Evolutionary conservation across 2,888 invertebrate genomes (phyloP), one percentile per base, ranked within the genome.

Genomic region (Heliconius hortense): DNA sequence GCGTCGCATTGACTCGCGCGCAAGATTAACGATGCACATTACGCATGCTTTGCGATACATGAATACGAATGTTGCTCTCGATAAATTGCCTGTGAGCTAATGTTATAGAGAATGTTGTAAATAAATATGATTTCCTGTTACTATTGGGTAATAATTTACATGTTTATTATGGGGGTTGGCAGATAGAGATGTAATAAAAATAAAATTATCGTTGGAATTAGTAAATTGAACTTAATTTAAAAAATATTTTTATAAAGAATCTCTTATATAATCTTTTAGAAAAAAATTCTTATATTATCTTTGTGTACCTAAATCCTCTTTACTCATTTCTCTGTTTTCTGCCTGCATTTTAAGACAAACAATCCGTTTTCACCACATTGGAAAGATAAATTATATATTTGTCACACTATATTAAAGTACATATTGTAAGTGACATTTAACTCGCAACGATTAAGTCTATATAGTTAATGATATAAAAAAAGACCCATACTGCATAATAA

Each of bases 21-120:
- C 18, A 75, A 67, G 77, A 86, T 84, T 85, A 86, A 87, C 83
- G 84, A 82, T 24, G 60, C 73, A 67, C 77, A 77, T 73, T 71
- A 67, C 67, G 59, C 43, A 76, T 74, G 75, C 70, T 71, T 83
- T 82, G 79, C 81, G 81, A 82, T 76, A 78, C 79, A 74, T 78
- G 82, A 81, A 83, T 84, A 82, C 83, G 82, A 82, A 82, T 82
- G 79, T 78, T 80, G 80, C 74, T 75, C 76, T 81, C 85, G 83
- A 85, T 86, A 84, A 85, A 87, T 85, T 81, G 82, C 77, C 79
- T 78, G 78, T 62, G 68, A 69, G 71, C 73, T 73, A 60, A 73
- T 75, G 64, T 76, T 73, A 72, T 74, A 48, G 56, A 31, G 67
- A 59, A 71, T 64, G 64, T 71, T 56, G 28, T 75, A 62, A 62